Conservation (phyloP, 2,888 invertebrate species). For the Epirrhoe alternata region DNA sequence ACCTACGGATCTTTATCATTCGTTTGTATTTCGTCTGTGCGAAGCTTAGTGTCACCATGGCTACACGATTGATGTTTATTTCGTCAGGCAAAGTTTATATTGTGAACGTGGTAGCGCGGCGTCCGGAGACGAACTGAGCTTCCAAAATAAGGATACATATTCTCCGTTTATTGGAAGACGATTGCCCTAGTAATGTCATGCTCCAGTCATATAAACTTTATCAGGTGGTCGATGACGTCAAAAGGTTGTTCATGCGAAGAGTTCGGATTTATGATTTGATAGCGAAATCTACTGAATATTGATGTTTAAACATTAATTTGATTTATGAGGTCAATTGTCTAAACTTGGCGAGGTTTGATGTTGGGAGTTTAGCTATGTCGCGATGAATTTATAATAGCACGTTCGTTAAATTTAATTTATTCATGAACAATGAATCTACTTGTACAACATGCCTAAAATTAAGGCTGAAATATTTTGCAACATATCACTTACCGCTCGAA, state of each 20-base stretch:
- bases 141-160: slow-evolving; percentile 64
- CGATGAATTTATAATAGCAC: slow-evolving; percentile 24
- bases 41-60: slow-evolving; percentile 70
- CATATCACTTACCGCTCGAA: slow-evolving; percentile 25
- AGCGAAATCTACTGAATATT: slow-evolving; percentile 52
- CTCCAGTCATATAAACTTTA: slow-evolving; percentile 66
- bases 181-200: slow-evolving; percentile 67
- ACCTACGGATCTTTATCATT: slow-evolving; percentile 55
- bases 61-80: slow-evolving; percentile 55
- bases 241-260: slow-evolving; percentile 57
- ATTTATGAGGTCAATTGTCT: slow-evolving; percentile 45
- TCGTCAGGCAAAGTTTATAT: slow-evolving; percentile 44
- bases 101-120: slow-evolving; percentile 62
- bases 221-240: slow-evolving; percentile 78
- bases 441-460: slow-evolving; percentile 10
- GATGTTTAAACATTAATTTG: slow-evolving; percentile 45
- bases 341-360: slow-evolving; percentile 41
- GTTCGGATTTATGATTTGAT: slow-evolving; percentile 51
- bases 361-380: slow-evolving; percentile 22
- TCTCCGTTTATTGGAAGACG: slow-evolving; percentile 69
- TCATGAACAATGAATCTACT: slow-evolving; percentile 20
- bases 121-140: slow-evolving; percentile 73
- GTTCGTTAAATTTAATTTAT: slow-evolving; percentile 23
- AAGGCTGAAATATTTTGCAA: slow-evolving; percentile 15
- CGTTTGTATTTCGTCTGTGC: slow-evolving; percentile 52